phyloP scores from a whole-genome alignment of 2,797 vertebrate genomes.

The Sorex maritimensis region DNA sequence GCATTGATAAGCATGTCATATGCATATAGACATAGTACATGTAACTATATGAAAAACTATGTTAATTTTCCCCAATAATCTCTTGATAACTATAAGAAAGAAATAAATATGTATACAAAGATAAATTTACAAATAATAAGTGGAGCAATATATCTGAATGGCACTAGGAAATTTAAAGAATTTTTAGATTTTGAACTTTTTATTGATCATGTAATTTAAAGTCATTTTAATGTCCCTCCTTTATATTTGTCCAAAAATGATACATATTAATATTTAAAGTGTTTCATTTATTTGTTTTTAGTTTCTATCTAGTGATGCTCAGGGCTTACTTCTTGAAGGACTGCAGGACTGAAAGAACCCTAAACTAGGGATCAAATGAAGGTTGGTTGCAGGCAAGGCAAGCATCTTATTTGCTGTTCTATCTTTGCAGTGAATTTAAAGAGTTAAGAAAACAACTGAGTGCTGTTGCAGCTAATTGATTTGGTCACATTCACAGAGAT shows the following conservation, averaged over 20 bases:
- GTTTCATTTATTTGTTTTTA: no score
- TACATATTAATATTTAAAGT: constrained; percentile 67
- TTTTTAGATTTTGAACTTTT: constrained; percentile 59
- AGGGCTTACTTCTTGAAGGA: no score
- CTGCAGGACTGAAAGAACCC: no score
- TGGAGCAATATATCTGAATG: constrained; percentile 12
- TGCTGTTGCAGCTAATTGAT: constrained; percentile 49
- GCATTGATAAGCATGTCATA: constrained; percentile 11
- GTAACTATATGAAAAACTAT: no score
- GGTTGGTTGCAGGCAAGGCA: no score
- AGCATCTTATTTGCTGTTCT: no score
- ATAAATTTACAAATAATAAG: constrained; percentile 30
- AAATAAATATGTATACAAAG: not conserved
- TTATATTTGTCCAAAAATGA: constrained; percentile 64
- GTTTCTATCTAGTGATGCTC: no score
- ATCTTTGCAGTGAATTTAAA: no score
- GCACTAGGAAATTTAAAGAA: constrained; percentile 39
- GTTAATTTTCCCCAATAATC: no score
- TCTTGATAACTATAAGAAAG: no score
- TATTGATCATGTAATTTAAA: constrained; percentile 67
- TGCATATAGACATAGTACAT: not conserved
- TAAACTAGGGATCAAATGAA: no score
- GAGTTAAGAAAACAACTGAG: constrained; percentile 55
- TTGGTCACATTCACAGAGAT: constrained; percentile 47
- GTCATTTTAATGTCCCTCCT: constrained; percentile 64